Base-by-base conservation (phyloP, 2,113 vertebrate genomes). In the Marmota monax region DNA sequence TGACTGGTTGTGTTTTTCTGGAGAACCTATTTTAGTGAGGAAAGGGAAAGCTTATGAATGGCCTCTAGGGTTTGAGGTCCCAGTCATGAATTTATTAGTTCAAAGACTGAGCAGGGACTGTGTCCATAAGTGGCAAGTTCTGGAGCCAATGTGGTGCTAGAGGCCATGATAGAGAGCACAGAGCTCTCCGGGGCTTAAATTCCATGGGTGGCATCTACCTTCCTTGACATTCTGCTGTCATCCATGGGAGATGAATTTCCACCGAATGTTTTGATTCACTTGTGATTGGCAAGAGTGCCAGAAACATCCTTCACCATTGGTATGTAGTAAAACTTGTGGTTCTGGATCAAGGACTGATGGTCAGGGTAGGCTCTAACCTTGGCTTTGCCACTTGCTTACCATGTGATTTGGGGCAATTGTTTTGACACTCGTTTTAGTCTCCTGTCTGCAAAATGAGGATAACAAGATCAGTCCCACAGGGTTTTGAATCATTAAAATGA, bases 141-240 rank as follows among this genome's bases (percentile, higher is more conserved):
- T 77, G 37, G 67, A 73, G 37, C 8, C 39, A 78, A 83, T 74
- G 34, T 4, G 69, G 11, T 2, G n/a, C 4, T 9, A 51, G n/a
- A 63, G 29, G 12, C 18, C 20, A 65, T 0, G 5, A 34, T 53
- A 56, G 45, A 65, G 6, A 3, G 9, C 2, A 11, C 20, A 67
- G 20, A 93, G 32, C 4, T 77, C 4, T 77, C 7, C 8, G 72
- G 29, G 8, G 37, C 45, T 88, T 88, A n/a, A 93, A 45, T 34
- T 56, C 73, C 58, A 67, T 9, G 69, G 37, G 9, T 51, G 9
- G 32, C 14, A 67, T 29, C 48, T 9, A 37, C 18, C 39, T 42
- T 86, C 39, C 74, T 63, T 63, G 63, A 90, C 78, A 86, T 73
- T 78, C 69, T 93, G 9, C 51, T 94, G 63, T 82, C 48, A 56